Evolutionary conservation across 92 coral and sea anemone species (phyloP), one percentile per base, ranked within the genome.

Genomic region (Paramuricea clavata): DNA sequence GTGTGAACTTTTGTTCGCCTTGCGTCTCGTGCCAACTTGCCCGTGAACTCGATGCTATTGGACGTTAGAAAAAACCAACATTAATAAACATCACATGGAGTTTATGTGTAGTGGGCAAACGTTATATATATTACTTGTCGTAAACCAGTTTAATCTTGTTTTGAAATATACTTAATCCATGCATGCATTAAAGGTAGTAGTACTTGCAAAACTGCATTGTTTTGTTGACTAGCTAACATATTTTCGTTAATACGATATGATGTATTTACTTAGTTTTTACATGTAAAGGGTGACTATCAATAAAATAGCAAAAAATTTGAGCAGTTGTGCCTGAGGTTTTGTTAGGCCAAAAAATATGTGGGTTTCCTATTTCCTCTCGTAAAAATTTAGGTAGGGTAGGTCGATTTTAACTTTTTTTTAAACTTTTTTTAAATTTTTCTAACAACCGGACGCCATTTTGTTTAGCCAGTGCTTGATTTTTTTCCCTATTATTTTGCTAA

Each of bases 1-100:
- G 88, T 11, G 50, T 86, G 49, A 22, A 11, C 42, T 92, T 69
- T 71, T 93, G 92, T 61, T 32, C 54, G 19, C 68, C 71, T 8
- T 93, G 97, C 73, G 94, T 84, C 19, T 44, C 91, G 54, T 95
- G 98, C 87, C 98, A 95, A 92, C 86, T 95, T 94, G 77, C 93
- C 17, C 94, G 98, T 19, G 97, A 95, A 76, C 89, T 95, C 15
- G 68, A 69, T 41, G 90, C 85, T 31, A 23, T 87, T 80, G 95
- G 95, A 28, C 93, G 93, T 67, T 93, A 84, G 76, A n/a, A 67
- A 42, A 21, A 19, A 19, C 25, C 27, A 21, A 19, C 5, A 54
- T 54, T 21, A 47, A 19, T n/a, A n/a, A 23, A 19, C 32, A 35
- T 61, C 31, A 13, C 44, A 3, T 54, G 62, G 3, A 19, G 0